phyloP scores from a whole-genome alignment of 2,113 vertebrate species.

The Hipposideros armiger region DNA sequence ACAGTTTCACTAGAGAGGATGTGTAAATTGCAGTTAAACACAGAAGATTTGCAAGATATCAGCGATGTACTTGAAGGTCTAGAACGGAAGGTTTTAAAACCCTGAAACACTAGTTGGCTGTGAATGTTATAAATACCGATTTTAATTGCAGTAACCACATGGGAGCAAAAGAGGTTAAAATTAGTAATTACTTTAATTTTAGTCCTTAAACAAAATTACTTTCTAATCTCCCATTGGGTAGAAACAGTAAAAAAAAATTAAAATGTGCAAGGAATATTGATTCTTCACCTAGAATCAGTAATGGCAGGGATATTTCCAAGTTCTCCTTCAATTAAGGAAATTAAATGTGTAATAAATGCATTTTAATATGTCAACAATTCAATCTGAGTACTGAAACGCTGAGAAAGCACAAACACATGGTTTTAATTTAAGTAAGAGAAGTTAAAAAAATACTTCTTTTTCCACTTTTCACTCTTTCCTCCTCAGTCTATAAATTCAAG shows the following conservation, averaged over 20 bases:
- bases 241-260: slow-evolving; percentile 43
- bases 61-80: slow-evolving; percentile 35
- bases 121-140: slow-evolving; percentile 58
- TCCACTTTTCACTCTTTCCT: neutral
- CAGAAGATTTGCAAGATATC: slow-evolving; percentile 54
- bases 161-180: slow-evolving; percentile 79
- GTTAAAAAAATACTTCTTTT: neutral
- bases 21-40: slow-evolving; percentile 56
- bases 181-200: slow-evolving; percentile 81
- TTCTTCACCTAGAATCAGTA: slow-evolving; percentile 50
- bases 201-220: slow-evolving; percentile 83
- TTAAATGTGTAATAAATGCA: slow-evolving; percentile 37
- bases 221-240: slow-evolving; percentile 73
- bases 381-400: slow-evolving; percentile 35
- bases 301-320: slow-evolving; percentile 37
- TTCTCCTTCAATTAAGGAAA: slow-evolving; percentile 52
- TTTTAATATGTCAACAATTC: slow-evolving; percentile 41
- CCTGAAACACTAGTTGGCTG: slow-evolving; percentile 33
- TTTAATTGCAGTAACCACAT: slow-evolving; percentile 79
- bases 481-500: slow-evolving; percentile 11
- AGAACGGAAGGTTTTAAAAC: slow-evolving; percentile 48
- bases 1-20: slow-evolving; percentile 36
- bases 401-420: slow-evolving; percentile 15
- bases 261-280: slow-evolving; percentile 50
- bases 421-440: slow-evolving; percentile 45